Percentiles rank a stretch among this genome's conserved stretches.
Conservation (phyloP, 2,888 invertebrate species). For the Hipparchia sbordonii region DNA sequence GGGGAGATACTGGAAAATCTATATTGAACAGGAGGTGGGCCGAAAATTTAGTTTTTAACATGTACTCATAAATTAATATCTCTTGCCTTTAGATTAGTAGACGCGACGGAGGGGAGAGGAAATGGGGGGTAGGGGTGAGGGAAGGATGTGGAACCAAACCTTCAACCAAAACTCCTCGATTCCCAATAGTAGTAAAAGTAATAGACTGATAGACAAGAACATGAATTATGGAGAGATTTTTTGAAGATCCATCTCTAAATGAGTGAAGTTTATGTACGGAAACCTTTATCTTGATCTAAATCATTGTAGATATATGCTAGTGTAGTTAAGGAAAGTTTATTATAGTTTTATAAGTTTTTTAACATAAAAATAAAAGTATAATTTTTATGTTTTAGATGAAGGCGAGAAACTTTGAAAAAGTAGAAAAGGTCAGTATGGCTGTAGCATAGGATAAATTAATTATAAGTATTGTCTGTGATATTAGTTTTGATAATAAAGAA, state of each 20-base stretch:
- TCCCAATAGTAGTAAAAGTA: too few relatives aligned
- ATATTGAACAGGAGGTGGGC: slow-evolving; percentile 97
- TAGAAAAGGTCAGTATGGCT: slow-evolving; percentile 95
- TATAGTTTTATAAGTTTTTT: background rate
- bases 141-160: too few relatives aligned
- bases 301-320: background rate
- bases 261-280: too few relatives aligned
- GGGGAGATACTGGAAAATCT: slow-evolving; percentile 99
- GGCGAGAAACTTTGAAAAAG: slow-evolving; percentile 97
- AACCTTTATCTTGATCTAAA: background rate
- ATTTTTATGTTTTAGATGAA: slow-evolving; percentile 91
- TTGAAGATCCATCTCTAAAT: too few relatives aligned
- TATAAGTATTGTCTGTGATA: slow-evolving; percentile 48
- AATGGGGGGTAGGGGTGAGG: too few relatives aligned
- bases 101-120: too few relatives aligned
- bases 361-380: background rate
- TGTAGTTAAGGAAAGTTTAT: background rate
- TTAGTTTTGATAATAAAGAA: slow-evolving; percentile 33
- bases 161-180: too few relatives aligned
- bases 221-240: too few relatives aligned
- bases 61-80: too few relatives aligned
- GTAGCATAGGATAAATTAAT: slow-evolving; percentile 49
- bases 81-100: too few relatives aligned
- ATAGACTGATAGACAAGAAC: too few relatives aligned
- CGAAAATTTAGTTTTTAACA: background rate